Evolutionary conservation across 2,113 vertebrate species (phyloP).

Genomic region (Mystacornis crossleyi): DNA sequence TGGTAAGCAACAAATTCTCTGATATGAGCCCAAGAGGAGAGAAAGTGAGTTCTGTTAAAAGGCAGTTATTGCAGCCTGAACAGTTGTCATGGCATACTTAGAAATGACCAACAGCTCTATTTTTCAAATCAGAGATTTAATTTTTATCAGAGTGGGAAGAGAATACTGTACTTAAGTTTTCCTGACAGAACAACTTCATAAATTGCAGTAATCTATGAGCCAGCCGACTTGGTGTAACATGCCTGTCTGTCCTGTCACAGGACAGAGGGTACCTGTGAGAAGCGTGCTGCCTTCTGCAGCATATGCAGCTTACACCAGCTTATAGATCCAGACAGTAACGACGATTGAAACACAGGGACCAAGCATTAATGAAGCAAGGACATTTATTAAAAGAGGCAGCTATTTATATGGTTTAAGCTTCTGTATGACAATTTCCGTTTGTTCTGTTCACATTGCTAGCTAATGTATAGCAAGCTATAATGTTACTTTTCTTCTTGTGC

Average conservation of each 20-base stretch:
- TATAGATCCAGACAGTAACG: rapidly evolving
- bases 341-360: too few species aligned
- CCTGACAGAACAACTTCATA: neutral
- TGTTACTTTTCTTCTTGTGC: too few species aligned
- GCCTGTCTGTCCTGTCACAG: neutral
- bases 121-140: neutral
- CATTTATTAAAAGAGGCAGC: too few species aligned
- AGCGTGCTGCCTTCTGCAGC: neutral
- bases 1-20: neutral
- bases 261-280: neutral
- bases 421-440: too few species aligned
- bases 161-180: neutral
- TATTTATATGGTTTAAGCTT: too few species aligned
- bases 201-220: neutral
- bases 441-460: too few species aligned
- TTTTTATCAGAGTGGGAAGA: neutral
- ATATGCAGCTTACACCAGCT: neutral
- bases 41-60: neutral
- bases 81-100: neutral
- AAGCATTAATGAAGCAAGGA: too few species aligned
- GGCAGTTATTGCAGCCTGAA: slow-evolving; percentile 1
- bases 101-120: neutral
- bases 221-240: neutral
- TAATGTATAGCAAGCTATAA: too few species aligned
- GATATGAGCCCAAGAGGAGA: neutral